Conservation (phyloP, 2,888 invertebrate species). For the Eustalomyia histrio region DNA sequence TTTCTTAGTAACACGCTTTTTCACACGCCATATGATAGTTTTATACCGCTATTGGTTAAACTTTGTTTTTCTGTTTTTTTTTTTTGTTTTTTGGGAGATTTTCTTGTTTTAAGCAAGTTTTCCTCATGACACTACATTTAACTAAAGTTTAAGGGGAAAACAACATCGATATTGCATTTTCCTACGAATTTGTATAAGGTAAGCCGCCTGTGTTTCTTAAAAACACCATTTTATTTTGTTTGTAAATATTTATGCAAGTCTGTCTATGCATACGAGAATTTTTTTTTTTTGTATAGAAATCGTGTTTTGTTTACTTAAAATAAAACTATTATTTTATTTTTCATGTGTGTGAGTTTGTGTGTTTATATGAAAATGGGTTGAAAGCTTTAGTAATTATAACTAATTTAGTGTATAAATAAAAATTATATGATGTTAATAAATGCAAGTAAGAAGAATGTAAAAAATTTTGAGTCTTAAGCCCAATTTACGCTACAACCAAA, state of each 20-base stretch:
- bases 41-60: conserved; percentile 9
- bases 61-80: no score
- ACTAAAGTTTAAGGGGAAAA: neutral
- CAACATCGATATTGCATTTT: neutral
- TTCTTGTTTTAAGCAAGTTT: neutral
- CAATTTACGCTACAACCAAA: no score
- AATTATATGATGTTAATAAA: neutral
- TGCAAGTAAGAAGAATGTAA: neutral
- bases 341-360: neutral
- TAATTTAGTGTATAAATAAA: conserved; percentile 16
- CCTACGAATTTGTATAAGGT: neutral
- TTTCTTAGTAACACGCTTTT: conserved; percentile 42
- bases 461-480: no score
- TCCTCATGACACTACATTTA: neutral
- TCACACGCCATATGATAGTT: conserved; percentile 48
- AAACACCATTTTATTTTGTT: neutral
- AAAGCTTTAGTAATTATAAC: conserved; percentile 24
- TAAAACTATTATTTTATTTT: conserved; percentile 2
- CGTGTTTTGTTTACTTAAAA: conserved; percentile 49
- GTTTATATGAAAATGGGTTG: neutral
- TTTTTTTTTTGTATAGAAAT: conserved; percentile 46
- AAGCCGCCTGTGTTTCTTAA: neutral
- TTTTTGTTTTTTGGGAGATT: neutral
- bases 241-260: neutral
- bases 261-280: neutral